These are phyloP conservation scores for Agraylea sexmaculata DNA, from an alignment of 1,140 invertebrate species.

Conservation along the genomic window DNA sequence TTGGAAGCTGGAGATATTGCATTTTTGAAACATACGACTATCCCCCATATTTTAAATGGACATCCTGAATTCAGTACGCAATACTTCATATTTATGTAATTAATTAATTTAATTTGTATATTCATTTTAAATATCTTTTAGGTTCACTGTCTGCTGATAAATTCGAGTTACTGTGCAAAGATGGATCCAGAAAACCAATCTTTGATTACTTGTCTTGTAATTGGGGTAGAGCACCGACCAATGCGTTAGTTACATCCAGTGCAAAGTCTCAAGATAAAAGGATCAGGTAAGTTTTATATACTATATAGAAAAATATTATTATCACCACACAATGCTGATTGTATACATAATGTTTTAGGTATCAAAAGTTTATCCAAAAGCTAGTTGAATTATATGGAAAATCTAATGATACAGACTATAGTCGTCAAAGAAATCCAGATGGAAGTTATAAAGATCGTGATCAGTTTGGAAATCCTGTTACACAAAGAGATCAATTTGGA, in stretches of 20 bases:
- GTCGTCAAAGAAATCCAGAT: slow-evolving; percentile 6
- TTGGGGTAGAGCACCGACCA: slow-evolving; percentile 76
- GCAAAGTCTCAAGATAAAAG: slow-evolving; percentile 51
- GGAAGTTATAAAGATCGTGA: slow-evolving; percentile 2
- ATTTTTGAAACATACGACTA: slow-evolving; percentile 82
- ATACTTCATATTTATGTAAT: slow-evolving; percentile 6
- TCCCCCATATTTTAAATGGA: slow-evolving; percentile 53
- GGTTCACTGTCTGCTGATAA: slow-evolving; percentile 48
- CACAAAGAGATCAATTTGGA: slow-evolving; percentile 16
- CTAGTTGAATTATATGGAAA: slow-evolving; percentile 34
- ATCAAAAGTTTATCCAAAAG: slow-evolving; percentile 34
- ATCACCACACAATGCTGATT: not conserved
- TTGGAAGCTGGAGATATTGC: slow-evolving; percentile 82
- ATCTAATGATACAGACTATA: slow-evolving; percentile 22
- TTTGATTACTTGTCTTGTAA: slow-evolving; percentile 70
- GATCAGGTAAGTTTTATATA: slow-evolving; percentile 32
- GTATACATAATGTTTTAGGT: slow-evolving; percentile 23
- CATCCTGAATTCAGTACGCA: slow-evolving; percentile 45
- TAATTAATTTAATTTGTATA: slow-evolving; percentile 18
- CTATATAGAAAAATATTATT: not conserved
- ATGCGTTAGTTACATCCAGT: slow-evolving; percentile 79
- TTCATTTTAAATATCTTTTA: slow-evolving; percentile 24
- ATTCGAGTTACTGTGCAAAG: slow-evolving; percentile 79
- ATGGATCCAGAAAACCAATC: slow-evolving; percentile 59
- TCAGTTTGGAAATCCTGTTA: slow-evolving; percentile 10